Evolutionary conservation across 2,888 invertebrate genomes (phyloP).

Genomic region (Cepaea hortensis): DNA sequence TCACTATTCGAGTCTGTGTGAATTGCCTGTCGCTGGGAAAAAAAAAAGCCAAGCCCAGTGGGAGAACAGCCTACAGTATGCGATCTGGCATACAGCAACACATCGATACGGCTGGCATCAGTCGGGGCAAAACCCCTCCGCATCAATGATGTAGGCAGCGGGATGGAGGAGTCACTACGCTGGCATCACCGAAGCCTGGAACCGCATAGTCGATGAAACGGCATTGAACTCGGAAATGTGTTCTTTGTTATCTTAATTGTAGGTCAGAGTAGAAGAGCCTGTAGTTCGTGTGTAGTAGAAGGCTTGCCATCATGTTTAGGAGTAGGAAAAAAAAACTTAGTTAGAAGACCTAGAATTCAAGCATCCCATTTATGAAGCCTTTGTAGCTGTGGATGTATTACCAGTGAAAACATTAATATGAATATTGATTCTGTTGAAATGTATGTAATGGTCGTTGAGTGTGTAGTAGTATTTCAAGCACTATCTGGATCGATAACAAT

Average conservation of each 20-base stretch:
- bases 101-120: conserved; percentile 2
- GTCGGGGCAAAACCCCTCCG: neutral
- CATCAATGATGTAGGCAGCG: conserved; percentile 21
- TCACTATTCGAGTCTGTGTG: neutral
- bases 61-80: neutral
- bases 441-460: too few species aligned
- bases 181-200: neutral
- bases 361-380: too few species aligned
- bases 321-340: too few species aligned
- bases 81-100: neutral
- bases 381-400: too few species aligned
- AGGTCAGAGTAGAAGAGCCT: neutral
- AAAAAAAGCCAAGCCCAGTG: neutral
- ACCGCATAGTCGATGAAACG: neutral
- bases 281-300: neutral
- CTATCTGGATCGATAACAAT: too few species aligned
- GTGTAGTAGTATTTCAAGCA: too few species aligned
- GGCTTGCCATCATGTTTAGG: too few species aligned
- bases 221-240: neutral
- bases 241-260: neutral
- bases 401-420: too few species aligned
- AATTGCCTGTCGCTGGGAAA: neutral
- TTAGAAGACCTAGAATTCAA: too few species aligned
- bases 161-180: neutral
- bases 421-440: too few species aligned